These are phyloP conservation scores for Heteropelma amictum DNA, from an alignment of 2,888 invertebrate genomes.

Conservation along the genomic window DNA sequence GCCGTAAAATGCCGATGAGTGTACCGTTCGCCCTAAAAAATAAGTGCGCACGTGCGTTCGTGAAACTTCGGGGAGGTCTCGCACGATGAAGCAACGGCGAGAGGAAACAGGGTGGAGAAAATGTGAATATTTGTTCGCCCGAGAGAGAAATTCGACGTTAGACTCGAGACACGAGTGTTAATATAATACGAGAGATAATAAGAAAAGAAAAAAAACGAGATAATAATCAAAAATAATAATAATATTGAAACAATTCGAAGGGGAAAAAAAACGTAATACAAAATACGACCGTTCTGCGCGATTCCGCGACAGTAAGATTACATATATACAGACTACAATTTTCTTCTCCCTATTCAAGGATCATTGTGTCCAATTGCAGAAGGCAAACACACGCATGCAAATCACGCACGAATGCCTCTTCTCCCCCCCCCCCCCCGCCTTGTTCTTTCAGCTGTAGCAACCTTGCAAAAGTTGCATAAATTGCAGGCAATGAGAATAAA, in stretches of 20 bases:
- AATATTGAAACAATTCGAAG: no score
- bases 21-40: slow-evolving; percentile 29
- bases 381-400: slow-evolving; percentile 9
- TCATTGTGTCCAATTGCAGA: not conserved
- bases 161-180: no score
- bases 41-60: slow-evolving; percentile 22
- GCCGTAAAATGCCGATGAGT: slow-evolving; percentile 26
- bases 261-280: not conserved
- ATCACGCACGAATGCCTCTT: slow-evolving; percentile 13
- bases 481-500: slow-evolving; percentile 9
- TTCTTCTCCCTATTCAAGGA: slow-evolving; percentile 41
- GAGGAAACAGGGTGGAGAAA: not conserved
- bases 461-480: not conserved
- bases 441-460: not conserved
- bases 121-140: not conserved
- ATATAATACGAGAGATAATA: no score
- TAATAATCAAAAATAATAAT: no score
- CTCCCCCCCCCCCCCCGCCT: no score
- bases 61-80: slow-evolving; percentile 16
- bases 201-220: no score
- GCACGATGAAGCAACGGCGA: not conserved
- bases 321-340: slow-evolving; percentile 46
- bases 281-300: not conserved
- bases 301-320: slow-evolving; percentile 36
- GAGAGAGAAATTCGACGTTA: not conserved